Base-by-base conservation (phyloP, 2,888 invertebrate genomes). In the Maniola hyperantus region DNA sequence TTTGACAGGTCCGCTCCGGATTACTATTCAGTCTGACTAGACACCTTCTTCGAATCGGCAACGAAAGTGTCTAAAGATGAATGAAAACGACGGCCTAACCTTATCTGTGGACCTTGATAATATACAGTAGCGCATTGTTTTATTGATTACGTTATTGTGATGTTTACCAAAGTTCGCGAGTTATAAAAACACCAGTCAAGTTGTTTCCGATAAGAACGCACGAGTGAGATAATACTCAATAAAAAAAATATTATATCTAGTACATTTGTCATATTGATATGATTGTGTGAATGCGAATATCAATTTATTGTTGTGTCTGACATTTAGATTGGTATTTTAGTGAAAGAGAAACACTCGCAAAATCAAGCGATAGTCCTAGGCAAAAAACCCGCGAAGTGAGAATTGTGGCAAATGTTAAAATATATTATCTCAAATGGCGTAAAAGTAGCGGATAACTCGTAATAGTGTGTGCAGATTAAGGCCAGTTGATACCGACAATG, bases 1-100 rank as follows among this genome's bases (percentile, higher is more conserved):
- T 89, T 86, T 81, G 84, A 86, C 87, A 81, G 81, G 87, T 87
- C 83, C 80, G 83, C 82, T 81, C 75, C 73, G 74, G 68, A 72
- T 82, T 79, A 77, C 79, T 76, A 76, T 74, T 76, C 71, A 73
- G 71, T 72, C 75, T 72, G 76, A 75, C 74, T 75, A 74, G 76
- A 76, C 71, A 73, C 55, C 57, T 71, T 60, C 54, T 71, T 57
- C 15, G 54, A 69, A 26, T 34, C 48, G 33, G 33, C 60, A 64
- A 62, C 51, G n/a, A 46, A 55, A 39, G 62, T 59, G 50, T 53
- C 64, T 36, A 11, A 62, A 60, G 72, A 74, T 75, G 76, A 78
- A 81, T 81, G 76, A 66, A 57, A 73, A 70, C 58, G 51, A 69
- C 54, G 71, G 70, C 70, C 73, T 71, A 72, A 70, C 64, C 51